Percentiles rank a stretch among this genome's conserved stretches.
These are phyloP conservation scores for Dicaeum eximium DNA, from an alignment of 2,113 vertebrate genomes.

Conservation along the genomic window DNA sequence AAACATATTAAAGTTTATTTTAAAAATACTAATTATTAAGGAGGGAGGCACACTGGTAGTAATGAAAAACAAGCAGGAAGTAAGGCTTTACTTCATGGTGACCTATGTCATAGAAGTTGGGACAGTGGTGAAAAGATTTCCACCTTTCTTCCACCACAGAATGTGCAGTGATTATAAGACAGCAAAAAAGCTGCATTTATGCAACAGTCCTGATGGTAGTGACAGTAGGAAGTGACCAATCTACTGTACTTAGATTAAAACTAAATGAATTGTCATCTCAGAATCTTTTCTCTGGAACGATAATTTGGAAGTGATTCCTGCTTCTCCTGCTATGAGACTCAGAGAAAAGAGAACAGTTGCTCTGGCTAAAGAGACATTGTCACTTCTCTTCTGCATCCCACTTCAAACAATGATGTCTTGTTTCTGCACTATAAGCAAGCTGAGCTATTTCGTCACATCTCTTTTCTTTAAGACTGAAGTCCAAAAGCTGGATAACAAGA, in stretches of 20 bases:
- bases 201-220: background rate
- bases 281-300: background rate
- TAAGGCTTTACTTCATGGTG: background rate
- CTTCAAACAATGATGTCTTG: background rate
- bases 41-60: background rate
- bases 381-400: background rate
- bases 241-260: background rate
- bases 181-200: background rate
- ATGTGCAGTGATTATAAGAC: background rate
- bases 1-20: background rate
- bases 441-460: background rate
- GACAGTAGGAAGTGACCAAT: background rate
- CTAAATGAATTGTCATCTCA: background rate
- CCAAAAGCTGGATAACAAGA: slow-evolving; percentile 54
- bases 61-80: background rate
- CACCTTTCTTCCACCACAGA: background rate
- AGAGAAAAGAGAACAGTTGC: background rate
- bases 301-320: background rate
- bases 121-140: background rate
- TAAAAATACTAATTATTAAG: background rate
- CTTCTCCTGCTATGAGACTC: background rate
- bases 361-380: background rate
- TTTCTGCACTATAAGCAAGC: background rate
- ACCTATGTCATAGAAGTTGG: background rate
- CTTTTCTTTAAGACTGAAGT: slow-evolving; percentile 44